These are phyloP conservation scores for Bothrops jararaca DNA, from an alignment of 2,113 vertebrate species.

Conservation along the genomic window DNA sequence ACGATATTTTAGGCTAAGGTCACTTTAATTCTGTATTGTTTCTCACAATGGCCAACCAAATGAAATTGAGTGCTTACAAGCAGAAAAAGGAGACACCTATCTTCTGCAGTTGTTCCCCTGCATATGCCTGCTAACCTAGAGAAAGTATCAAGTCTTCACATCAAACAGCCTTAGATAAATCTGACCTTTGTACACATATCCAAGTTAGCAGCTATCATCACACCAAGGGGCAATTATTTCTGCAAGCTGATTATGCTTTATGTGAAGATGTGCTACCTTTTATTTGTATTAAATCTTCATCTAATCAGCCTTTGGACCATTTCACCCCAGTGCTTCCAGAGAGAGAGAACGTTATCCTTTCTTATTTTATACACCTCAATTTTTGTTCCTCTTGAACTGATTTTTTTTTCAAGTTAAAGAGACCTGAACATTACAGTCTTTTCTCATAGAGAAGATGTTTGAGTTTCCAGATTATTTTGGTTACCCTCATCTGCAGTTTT, in stretches of 20 bases:
- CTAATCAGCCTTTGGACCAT: not conserved
- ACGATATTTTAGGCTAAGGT: not conserved
- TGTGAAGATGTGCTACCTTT: not conserved
- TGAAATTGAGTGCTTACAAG: not conserved
- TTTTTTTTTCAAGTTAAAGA: not conserved
- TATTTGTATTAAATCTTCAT: not conserved
- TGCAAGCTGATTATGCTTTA: not conserved
- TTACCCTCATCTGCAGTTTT: not conserved
- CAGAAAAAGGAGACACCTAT: not conserved
- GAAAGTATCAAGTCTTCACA: not conserved
- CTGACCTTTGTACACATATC: not conserved
- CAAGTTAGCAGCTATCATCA: not conserved
- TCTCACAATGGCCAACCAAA: not conserved
- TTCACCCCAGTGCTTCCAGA: not conserved
- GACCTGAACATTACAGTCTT: not conserved
- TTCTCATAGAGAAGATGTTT: not conserved
- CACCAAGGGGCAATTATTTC: not conserved
- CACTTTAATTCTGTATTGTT: not conserved
- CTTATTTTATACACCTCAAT: not conserved
- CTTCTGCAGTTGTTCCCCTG: not conserved
- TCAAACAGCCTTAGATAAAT: not conserved
- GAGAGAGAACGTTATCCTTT: not conserved
- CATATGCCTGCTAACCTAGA: not conserved
- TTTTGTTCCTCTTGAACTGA: not conserved
- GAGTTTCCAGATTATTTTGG: not conserved